Conservation (phyloP, 2,797 vertebrate genomes). For the Phalloptychus januarius region DNA sequence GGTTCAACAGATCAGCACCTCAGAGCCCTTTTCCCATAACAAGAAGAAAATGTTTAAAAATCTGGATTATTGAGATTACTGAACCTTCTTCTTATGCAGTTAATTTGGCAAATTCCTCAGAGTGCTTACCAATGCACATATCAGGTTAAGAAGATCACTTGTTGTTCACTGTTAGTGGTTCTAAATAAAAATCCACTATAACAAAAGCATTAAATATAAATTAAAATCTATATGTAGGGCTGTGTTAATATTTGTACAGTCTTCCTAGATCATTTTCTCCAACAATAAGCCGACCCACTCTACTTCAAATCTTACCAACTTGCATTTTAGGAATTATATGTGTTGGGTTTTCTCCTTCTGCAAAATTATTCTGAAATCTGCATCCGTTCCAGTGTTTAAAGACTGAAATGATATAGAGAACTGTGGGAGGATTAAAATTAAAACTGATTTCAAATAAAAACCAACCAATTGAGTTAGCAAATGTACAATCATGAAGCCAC, state of each 20-base stretch:
- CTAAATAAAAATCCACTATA: constrained; percentile 24
- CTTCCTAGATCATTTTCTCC: constrained; percentile 13
- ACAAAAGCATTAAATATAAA: constrained; percentile 31
- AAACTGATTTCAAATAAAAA: background rate
- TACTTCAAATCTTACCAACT: background rate
- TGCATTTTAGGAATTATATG: no score
- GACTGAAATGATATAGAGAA: background rate
- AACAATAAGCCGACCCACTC: no score
- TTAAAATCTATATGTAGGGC: constrained; percentile 44
- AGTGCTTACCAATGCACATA: constrained; percentile 31
- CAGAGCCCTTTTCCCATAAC: background rate
- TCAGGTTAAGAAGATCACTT: constrained; percentile 29
- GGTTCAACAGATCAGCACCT: background rate
- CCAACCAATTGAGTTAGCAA: background rate
- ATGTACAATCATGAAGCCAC: background rate
- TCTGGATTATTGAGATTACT: background rate
- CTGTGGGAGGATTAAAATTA: background rate
- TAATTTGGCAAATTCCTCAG: constrained; percentile 11
- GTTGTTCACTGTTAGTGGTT: constrained; percentile 34
- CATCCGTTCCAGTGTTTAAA: no score
- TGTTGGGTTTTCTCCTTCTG: no score
- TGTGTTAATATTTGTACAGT: constrained; percentile 3
- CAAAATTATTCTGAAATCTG: no score
- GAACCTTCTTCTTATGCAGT: constrained; percentile 6
- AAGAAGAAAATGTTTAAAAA: background rate